phyloP scores from a whole-genome alignment of 2,113 vertebrate species.

The Willisornis vidua region DNA sequence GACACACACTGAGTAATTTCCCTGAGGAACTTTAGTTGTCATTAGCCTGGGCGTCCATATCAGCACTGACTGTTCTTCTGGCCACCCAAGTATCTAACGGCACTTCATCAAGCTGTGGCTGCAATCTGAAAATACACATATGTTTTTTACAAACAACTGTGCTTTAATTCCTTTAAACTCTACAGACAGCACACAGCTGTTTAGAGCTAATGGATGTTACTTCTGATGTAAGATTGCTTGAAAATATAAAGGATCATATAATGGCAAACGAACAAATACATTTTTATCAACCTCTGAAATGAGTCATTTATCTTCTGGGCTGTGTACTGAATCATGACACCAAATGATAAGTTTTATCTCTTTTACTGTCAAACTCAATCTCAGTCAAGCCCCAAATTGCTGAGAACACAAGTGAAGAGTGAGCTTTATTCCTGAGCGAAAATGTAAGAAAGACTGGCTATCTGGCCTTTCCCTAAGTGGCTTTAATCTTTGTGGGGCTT shows the following conservation, averaged over 20 bases:
- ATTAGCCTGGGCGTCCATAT: neutral
- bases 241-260: slow-evolving; percentile 61
- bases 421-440: neutral
- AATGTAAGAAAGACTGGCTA: neutral
- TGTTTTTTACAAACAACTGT: neutral
- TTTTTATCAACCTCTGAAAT: slow-evolving; percentile 77
- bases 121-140: neutral
- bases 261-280: slow-evolving; percentile 59
- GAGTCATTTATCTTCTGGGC: slow-evolving; percentile 54
- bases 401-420: slow-evolving; percentile 1
- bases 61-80: neutral
- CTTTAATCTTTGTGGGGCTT: slow-evolving; percentile 47
- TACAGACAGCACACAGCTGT: slow-evolving; percentile 23
- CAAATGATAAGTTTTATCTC: slow-evolving; percentile 74
- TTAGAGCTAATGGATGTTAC: slow-evolving; percentile 42
- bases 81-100: slow-evolving; percentile 35
- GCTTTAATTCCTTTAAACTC: slow-evolving; percentile 39
- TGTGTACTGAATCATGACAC: slow-evolving; percentile 70
- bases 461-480: slow-evolving; percentile 23
- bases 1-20: neutral
- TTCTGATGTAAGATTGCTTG: slow-evolving; percentile 17
- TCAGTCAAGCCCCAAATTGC: slow-evolving; percentile 65
- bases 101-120: neutral
- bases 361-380: slow-evolving; percentile 77
- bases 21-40: neutral